These are phyloP conservation scores for Steinernema scapterisci DNA, from an alignment of 2,888 invertebrate genomes.

Conservation along the genomic window DNA sequence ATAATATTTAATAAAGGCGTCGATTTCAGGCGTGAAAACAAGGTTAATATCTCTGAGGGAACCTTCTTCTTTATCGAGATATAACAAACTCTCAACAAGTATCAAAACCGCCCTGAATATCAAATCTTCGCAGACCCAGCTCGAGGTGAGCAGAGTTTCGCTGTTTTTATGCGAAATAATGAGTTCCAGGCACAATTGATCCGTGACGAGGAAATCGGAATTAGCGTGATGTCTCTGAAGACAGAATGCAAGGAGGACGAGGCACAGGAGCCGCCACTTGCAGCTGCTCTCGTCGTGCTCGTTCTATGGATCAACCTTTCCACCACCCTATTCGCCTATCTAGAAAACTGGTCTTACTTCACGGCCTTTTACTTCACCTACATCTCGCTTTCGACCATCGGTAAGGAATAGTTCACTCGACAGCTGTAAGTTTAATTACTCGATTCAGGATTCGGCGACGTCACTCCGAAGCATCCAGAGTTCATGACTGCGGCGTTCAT, in stretches of 20 bases:
- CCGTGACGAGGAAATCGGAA: slow-evolving; percentile 6
- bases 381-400: slow-evolving; percentile 65
- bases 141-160: neutral
- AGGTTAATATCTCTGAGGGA: slow-evolving; percentile 9
- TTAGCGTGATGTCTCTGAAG: neutral
- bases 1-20: neutral
- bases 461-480: slow-evolving; percentile 70
- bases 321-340: slow-evolving; percentile 78
- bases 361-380: slow-evolving; percentile 67
- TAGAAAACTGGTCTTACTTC: slow-evolving; percentile 64
- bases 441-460: slow-evolving; percentile 69
- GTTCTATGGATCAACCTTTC: slow-evolving; percentile 85
- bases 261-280: slow-evolving; percentile 51
- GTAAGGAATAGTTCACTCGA: slow-evolving; percentile 34
- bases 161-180: neutral
- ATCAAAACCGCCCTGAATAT: neutral
- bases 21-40: slow-evolving; percentile 18
- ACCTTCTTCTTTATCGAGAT: neutral
- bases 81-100: neutral
- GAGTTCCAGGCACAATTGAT: neutral
- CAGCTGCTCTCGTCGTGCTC: slow-evolving; percentile 65
- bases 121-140: neutral
- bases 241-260: slow-evolving; percentile 44
- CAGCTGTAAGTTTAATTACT: too few species aligned
- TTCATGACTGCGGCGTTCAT: slow-evolving; percentile 69